Evolutionary conservation across 1,140 invertebrate genomes (phyloP), one percentile per base, ranked within the genome.

Genomic region (Uloborus diversus): DNA sequence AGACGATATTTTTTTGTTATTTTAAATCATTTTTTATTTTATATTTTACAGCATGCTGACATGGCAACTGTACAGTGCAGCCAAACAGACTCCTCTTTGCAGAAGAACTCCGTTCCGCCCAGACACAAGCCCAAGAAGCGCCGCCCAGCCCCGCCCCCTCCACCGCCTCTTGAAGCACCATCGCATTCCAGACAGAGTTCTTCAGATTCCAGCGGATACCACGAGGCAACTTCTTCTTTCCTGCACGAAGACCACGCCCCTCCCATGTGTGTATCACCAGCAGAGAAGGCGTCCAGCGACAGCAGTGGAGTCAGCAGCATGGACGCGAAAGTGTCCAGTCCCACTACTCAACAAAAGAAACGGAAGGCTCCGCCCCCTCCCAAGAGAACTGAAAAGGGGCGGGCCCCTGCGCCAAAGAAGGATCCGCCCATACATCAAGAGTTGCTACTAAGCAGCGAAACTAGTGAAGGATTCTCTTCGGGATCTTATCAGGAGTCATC

Each of bases 111-210:
- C n/a, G n/a, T n/a, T n/a, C n/a, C n/a, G 4, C 30, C 47, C 32
- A 23, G 78, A 14, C 14, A 32, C 30, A 64, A 71, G 11, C 51
- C 56, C 0, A 51, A 71, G 27, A 85, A 85, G 53, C 80, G 84
- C n/a, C 83, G 83, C 7, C 84, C 85, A 14, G 82, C 84, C 51
- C 81, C 81, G 4, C 84, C 85, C 14, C 83, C 85, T 17, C 61
- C 59, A 14, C 25, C 59, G 11, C 17, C 56, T 3, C 28, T 33
- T 23, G 68, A 65, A 33, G 28, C 64, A 0, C 28, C 59, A 20
- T 78, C 66, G 25, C 81, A 81, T 27, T 81, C 81, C 23, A 25
- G 81, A 37, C 73, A 81, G 49, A 79, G 81, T 28, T 79, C 80
- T 4, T 76, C 73, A 2, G 81, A 81, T n/a, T 81, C 81, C 11